Evolutionary conservation across 2,888 invertebrate genomes (phyloP), one percentile per base, ranked within the genome.

Genomic region (Nomada ruficornis): DNA sequence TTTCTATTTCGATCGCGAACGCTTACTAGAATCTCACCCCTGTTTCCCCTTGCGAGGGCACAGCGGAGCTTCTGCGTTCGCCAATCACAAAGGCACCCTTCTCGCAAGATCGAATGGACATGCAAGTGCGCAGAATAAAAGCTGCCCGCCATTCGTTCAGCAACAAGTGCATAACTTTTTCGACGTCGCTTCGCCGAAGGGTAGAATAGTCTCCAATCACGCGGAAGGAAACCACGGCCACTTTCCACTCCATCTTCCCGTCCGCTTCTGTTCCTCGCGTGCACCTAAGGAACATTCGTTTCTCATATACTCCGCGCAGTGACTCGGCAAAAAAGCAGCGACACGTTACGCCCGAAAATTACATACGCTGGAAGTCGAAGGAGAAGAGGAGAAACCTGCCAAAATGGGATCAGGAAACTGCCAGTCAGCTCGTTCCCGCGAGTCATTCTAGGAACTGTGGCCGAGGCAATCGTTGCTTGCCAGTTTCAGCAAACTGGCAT

Each of bases 111-210:
- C 70, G 80, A 67, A 72, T 23, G 77, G 82, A 82, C 82, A 72
- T 59, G 80, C 77, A 70, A 79, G 71, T 59, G 62, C 59, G 57
- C 72, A 63, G 82, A 82, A 70, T 82, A 75, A 82, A 78, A 72
- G 59, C 54, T 50, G 67, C 71, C 42, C 65, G 75, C 29, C 74
- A 15, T 36, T 63, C 29, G 67, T 69, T 10, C 68, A 84, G 88
- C 88, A 88, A 88, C 88, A 88, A 88, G 88, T 88, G 88, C 79
- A 80, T 74, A 79, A 88, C 82, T 82, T 77, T 69, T 72, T 64
- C 64, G 68, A 68, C 74, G 76, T 76, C 68, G 70, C 72, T 29
- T 64, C 75, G 23, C 52, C 69, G 52, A 71, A 72, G 62, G 44
- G 47, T 62, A n/a, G 64, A 78, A 75, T 60, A 54, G 65, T 73